Conservation (phyloP, 2,797 vertebrate species). For the Podarcis lilfordi region DNA sequence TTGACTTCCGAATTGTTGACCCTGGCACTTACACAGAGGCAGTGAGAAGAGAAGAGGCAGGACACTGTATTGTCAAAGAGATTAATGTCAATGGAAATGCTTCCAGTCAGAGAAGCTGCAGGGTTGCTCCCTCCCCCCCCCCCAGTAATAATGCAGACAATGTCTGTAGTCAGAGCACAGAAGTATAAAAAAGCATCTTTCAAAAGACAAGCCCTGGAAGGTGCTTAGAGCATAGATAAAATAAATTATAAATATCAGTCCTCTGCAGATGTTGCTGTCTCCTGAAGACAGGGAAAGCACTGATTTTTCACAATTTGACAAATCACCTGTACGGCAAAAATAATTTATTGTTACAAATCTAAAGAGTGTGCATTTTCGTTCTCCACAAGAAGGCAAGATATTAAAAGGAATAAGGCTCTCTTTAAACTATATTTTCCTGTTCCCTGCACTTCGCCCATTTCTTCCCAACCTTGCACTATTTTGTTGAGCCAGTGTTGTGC, state of each 20-base stretch:
- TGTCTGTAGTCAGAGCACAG: neutral
- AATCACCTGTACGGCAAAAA: neutral
- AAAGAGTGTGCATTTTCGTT: neutral
- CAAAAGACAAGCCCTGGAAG: neutral
- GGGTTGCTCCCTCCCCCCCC: neutral
- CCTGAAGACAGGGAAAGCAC: neutral
- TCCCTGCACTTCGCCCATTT: neutral
- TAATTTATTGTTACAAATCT: neutral
- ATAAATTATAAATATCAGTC: slow-evolving; percentile 17
- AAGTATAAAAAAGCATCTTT: neutral
- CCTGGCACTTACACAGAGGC: neutral
- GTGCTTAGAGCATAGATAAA: slow-evolving; percentile 9
- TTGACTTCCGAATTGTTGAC: slow-evolving; percentile 25
- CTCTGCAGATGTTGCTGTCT: slow-evolving; percentile 1
- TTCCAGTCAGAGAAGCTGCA: neutral
- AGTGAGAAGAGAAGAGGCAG: neutral
- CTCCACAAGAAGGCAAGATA: neutral
- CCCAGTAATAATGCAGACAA: neutral
- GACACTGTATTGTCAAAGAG: slow-evolving; percentile 10
- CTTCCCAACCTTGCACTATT: neutral
- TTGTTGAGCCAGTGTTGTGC: neutral
- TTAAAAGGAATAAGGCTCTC: neutral
- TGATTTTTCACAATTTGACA: slow-evolving; percentile 11
- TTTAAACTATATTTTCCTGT: neutral
- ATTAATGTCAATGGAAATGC: slow-evolving; percentile 4